Evolutionary conservation across 2,888 invertebrate species (phyloP), one percentile per base, ranked within the genome.

Genomic region (Osmoderma eremita): DNA sequence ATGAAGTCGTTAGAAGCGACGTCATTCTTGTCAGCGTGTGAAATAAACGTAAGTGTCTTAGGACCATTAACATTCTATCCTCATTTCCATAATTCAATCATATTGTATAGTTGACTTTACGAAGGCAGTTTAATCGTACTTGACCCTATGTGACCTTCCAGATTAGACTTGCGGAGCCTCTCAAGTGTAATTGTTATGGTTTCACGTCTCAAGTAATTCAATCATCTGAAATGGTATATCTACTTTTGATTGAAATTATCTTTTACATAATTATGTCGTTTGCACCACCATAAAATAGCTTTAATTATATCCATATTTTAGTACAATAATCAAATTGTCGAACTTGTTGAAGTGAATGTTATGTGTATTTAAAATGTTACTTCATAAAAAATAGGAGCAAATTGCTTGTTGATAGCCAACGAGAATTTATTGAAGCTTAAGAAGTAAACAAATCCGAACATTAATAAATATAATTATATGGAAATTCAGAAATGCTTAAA

Each of bases 131-230:
- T 22, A 20, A 56, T 41, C 42, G 24, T 8, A 41, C 39, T 41
- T 41, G 56, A 56, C 41, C 56, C 56, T 41, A 20, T 20, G 22
- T 41, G 56, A 56, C 56, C 56, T 56, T 56, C 22, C 41, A 56
- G 56, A 56, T 41, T 56, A 56, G 56, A 56, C 56, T 56, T 41
- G 56, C 56, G 56, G 41, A 41, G 56, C 56, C 56, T 56, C 56
- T 56, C 56, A 56, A 56, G 41, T 56, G 41, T 56, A 56, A 56
- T 56, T 56, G 41, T 42, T 56, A 41, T 50, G 56, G 56, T 41
- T 41, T 41, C 56, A 41, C 54, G n/a, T 54, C 39, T 54, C 39
- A 54, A 54, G 54, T 56, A 56, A 56, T 41, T 56, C 41, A 56
- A 56, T 56, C 56, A 22, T 56, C 20, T n/a, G 22, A 56, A 54